phyloP scores from a whole-genome alignment of 2,113 vertebrate genomes.

The Craseonycteris thonglongyai region DNA sequence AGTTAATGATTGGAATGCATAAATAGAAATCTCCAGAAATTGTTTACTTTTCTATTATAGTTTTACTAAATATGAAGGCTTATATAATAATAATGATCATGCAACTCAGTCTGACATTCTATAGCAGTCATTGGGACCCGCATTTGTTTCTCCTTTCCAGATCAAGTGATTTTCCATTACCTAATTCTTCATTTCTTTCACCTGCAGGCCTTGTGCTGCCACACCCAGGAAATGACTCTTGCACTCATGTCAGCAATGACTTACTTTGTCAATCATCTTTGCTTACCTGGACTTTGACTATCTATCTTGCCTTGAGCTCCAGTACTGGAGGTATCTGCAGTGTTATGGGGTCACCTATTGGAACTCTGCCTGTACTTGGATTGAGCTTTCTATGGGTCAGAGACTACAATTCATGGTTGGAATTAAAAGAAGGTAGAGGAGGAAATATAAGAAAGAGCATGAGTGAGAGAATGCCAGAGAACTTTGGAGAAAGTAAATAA shows the following conservation, averaged over 20 bases:
- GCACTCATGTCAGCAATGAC: neutral
- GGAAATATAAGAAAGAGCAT: neutral
- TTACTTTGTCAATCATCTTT: neutral
- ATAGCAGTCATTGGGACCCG: neutral
- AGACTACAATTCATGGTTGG: neutral
- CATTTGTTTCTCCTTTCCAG: neutral
- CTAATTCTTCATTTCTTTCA: neutral
- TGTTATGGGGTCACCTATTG: neutral
- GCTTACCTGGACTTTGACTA: neutral
- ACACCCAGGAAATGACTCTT: neutral
- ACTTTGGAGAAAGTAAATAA: neutral
- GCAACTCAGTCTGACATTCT: neutral
- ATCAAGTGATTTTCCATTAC: neutral
- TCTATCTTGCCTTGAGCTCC: neutral
- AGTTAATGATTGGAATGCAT: neutral
- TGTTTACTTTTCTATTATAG: neutral
- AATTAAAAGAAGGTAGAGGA: neutral
- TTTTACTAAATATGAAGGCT: neutral
- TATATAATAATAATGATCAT: neutral
- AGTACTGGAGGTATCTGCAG: neutral
- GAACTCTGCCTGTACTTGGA: neutral
- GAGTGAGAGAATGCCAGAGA: neutral
- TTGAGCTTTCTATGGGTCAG: neutral
- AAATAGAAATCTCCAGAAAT: neutral
- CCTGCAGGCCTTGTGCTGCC: neutral